Evolutionary conservation across 2,888 invertebrate species (phyloP).

Genomic region (Hypomecis atomaria): DNA sequence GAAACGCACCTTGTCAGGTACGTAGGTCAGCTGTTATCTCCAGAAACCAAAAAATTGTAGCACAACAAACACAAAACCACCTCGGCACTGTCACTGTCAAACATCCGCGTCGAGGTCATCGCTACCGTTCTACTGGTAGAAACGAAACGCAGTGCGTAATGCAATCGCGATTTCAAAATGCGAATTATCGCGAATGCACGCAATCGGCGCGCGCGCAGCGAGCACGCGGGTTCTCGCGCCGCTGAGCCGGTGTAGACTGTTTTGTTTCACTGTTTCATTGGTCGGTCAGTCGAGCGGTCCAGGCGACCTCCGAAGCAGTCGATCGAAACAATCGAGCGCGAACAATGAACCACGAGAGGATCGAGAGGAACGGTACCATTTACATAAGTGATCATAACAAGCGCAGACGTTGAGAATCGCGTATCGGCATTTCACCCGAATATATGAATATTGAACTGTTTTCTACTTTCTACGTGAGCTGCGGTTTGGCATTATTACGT

Average conservation of each 20-base stretch:
- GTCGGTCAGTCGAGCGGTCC: conserved; percentile 29
- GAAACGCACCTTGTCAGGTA: conserved; percentile 55
- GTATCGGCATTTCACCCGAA: conserved; percentile 9
- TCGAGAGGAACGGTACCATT: conserved; percentile 55
- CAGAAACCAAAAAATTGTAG: conserved; percentile 50
- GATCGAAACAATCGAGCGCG: conserved; percentile 55
- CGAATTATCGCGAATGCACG: conserved; percentile 56
- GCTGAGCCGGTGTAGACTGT: conserved; percentile 72
- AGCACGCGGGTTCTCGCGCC: conserved; percentile 76
- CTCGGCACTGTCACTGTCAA: conserved; percentile 55
- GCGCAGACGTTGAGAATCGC: conserved; percentile 3
- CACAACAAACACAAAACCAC: conserved; percentile 76
- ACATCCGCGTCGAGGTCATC: conserved; percentile 66
- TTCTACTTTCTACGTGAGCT: background rate
- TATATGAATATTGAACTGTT: background rate
- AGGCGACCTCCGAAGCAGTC: conserved; percentile 49
- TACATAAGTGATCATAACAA: conserved; percentile 53
- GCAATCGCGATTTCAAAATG: conserved; percentile 70
- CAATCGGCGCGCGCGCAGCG: conserved; percentile 42
- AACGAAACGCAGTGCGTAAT: conserved; percentile 49
- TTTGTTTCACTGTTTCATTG: conserved; percentile 47
- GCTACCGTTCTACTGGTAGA: conserved; percentile 64
- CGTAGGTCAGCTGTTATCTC: conserved; percentile 68
- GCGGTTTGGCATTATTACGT: too few species aligned
- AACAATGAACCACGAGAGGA: conserved; percentile 58